Evolutionary conservation across 2,113 vertebrate species (phyloP), one percentile per base, ranked within the genome.

Genomic region (Mobula birostris): DNA sequence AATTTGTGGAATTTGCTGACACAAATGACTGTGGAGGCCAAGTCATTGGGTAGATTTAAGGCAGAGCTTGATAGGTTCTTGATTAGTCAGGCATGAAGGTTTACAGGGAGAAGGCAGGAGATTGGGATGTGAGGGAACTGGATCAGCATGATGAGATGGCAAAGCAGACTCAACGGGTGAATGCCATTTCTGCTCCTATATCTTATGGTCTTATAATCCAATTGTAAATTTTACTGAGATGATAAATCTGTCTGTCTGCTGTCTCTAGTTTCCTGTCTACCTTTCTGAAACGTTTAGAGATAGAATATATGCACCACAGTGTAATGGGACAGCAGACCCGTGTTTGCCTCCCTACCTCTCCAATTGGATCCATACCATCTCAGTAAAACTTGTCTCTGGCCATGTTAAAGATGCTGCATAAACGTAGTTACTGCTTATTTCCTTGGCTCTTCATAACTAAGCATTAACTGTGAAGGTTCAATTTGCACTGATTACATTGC

Each of bases 271-370:
- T 72, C 74, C 91, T 74, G 68, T 74, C 70, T 48, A 93, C 24
- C 32, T 93, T 74, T 74, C 68, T 56, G 68, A 93, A 93, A 72
- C 68, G 74, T 93, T 74, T 74, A 93, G 19, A 74, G 91, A 93
- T 56, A 56, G 91, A 24, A 74, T 74, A 48, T 74, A 93, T 93
- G 66, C 90, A 11, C 24, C 19, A 72, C 19, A 24, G 68, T 74
- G 68, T 36, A 93, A 74, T 93, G 56, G 29, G 70, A 93, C 68
- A 70, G 70, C 91, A 93, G 36, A 74, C 32, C 68, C 48, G 36
- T 36, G 91, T 48, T 2, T 4, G 48, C 48, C 48, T 48, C 48
- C 70, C 91, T 74, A 93, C 48, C 68, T 76, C 68, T 93, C 91
- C 70, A 68, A 93, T 76, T 74, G 68, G 91, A 93, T 56, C 21